phyloP scores from a whole-genome alignment of 2,113 vertebrate genomes.

The Rattus rattus region DNA sequence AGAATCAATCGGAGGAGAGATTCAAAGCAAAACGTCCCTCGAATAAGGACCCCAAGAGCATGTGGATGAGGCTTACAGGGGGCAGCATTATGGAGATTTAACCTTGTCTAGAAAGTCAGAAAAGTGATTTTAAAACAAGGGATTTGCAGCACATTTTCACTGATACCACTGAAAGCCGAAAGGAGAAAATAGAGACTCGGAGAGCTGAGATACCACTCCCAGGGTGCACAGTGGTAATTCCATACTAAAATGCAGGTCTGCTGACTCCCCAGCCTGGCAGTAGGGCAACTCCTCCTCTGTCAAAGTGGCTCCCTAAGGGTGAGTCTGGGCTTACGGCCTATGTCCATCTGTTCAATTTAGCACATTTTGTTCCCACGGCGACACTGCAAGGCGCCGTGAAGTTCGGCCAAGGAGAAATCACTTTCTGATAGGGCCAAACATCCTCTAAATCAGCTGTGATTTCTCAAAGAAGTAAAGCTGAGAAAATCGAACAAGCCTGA shows the following conservation, averaged over 20 bases:
- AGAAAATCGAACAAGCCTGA: background rate
- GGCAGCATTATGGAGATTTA: background rate
- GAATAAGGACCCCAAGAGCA: background rate
- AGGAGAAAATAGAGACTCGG: slow-evolving; percentile 7
- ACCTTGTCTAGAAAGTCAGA: slow-evolving; percentile 1
- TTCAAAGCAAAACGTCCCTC: background rate
- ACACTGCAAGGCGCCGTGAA: background rate
- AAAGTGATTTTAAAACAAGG: slow-evolving; percentile 7
- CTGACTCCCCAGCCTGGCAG: background rate
- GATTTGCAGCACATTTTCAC: background rate
- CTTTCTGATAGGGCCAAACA: background rate
- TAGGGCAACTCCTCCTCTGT: background rate
- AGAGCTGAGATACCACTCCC: background rate
- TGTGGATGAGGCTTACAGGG: background rate
- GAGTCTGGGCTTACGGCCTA: background rate
- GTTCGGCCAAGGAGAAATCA: background rate
- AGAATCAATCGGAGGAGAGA: background rate
- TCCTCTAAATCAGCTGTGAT: slow-evolving; percentile 7
- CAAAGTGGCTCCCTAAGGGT: background rate
- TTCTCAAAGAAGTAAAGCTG: background rate
- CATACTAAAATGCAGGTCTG: background rate
- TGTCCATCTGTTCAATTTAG: background rate
- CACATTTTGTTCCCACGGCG: background rate
- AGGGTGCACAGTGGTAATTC: background rate
- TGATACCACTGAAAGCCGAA: background rate